These are phyloP conservation scores for Pavo muticus DNA, from an alignment of 2,113 vertebrate species.

Conservation along the genomic window DNA sequence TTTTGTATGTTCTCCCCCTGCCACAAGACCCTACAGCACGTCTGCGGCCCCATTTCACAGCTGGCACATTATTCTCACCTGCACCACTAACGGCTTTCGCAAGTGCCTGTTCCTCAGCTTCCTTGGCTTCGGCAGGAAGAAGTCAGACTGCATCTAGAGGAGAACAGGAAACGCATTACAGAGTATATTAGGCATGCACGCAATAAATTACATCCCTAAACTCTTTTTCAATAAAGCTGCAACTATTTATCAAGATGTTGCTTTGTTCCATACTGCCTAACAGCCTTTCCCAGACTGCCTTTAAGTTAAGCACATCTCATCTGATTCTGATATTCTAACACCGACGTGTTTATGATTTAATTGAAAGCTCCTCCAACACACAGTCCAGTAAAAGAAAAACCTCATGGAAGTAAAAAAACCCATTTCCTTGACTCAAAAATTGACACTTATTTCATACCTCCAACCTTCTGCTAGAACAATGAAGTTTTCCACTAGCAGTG, in stretches of 20 bases:
- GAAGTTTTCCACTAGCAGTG: not conserved
- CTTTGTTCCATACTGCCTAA: not conserved
- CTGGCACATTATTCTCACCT: slow-evolving; percentile 80
- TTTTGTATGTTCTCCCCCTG: not conserved
- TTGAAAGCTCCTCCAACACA: not conserved
- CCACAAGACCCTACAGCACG: not conserved
- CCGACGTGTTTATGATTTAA: not conserved
- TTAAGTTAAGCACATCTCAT: not conserved
- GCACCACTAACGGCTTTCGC: slow-evolving; percentile 94
- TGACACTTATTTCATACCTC: not conserved
- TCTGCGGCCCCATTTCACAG: not conserved
- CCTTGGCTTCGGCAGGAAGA: slow-evolving; percentile 91
- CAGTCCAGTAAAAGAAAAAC: not conserved
- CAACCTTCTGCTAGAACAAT: not conserved
- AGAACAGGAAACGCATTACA: not conserved
- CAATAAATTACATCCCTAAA: not conserved
- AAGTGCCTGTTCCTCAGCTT: slow-evolving; percentile 91
- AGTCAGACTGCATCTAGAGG: slow-evolving; percentile 89
- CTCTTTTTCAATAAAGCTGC: not conserved
- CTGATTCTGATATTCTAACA: not conserved
- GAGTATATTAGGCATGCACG: not conserved
- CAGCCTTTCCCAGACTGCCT: not conserved
- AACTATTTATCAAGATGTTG: not conserved
- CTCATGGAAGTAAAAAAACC: too few relatives aligned
- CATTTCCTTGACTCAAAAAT: not conserved